Conservation (phyloP, 1,140 invertebrate species). For the Drosophila gunungcola region DNA sequence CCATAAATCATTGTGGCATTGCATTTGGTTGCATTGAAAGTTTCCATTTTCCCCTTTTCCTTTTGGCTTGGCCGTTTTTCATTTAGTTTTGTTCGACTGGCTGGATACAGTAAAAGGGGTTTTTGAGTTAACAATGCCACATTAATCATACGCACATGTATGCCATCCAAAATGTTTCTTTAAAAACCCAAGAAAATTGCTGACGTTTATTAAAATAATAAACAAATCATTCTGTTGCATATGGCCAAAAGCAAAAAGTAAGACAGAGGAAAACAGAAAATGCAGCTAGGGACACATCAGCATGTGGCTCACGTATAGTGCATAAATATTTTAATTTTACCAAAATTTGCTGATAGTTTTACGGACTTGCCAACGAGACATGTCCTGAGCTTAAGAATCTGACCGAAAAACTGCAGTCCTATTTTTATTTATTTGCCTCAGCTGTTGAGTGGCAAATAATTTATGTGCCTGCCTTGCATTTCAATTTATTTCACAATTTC, state of each 20-base stretch:
- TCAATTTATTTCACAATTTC: constrained; percentile 76
- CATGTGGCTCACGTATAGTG: constrained; percentile 65
- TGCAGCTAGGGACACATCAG: constrained; percentile 29
- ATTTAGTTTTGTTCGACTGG: constrained; percentile 38
- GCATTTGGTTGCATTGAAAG: constrained; percentile 54
- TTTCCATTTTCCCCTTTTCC: constrained; percentile 38
- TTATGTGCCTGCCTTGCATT: constrained; percentile 61
- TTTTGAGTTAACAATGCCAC: constrained; percentile 46
- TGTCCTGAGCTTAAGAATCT: constrained; percentile 7
- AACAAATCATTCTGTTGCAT: constrained; percentile 62
- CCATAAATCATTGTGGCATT: constrained; percentile 50
- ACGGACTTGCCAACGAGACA: constrained; percentile 45
- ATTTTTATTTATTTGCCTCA: constrained; percentile 37
- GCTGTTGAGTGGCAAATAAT: constrained; percentile 48
- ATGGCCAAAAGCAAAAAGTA: not conserved
- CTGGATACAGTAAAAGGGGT: constrained; percentile 25
- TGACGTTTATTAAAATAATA: constrained; percentile 83
- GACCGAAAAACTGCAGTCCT: constrained; percentile 11
- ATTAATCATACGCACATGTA: constrained; percentile 66
- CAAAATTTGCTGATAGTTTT: constrained; percentile 77
- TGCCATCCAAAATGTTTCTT: constrained; percentile 46
- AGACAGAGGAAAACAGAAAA: constrained; percentile 4
- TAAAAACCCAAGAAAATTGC: constrained; percentile 68
- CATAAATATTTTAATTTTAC: constrained; percentile 78
- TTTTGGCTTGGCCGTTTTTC: constrained; percentile 16